Percentiles rank a stretch among this genome's conserved stretches.
phyloP scores from a whole-genome alignment of 2,797 vertebrate species.

The Chrosomus eos region DNA sequence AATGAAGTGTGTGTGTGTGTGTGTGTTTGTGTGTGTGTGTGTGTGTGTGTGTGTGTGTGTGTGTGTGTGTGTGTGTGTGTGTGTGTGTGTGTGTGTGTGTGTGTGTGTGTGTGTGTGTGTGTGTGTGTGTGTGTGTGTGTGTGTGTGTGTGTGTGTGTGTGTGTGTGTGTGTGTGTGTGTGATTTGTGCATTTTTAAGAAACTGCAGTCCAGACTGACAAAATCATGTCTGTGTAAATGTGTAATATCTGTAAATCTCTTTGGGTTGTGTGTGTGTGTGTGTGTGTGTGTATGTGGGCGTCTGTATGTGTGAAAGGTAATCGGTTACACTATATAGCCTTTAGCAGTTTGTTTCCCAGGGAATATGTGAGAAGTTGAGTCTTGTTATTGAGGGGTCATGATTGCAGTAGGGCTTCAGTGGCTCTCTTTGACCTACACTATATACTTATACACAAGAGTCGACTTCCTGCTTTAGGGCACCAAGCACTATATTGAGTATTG shows the following conservation, averaged over 20 bases:
- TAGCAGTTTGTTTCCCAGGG: slow-evolving; percentile 74
- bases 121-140: slow-evolving; percentile 22
- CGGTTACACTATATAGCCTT: slow-evolving; percentile 61
- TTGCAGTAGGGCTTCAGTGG: slow-evolving; percentile 84
- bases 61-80: slow-evolving; percentile 18
- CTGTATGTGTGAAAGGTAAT: slow-evolving; percentile 44
- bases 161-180: slow-evolving; percentile 22
- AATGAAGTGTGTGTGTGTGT: slow-evolving; percentile 33
- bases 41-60: background rate
- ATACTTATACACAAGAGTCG: slow-evolving; percentile 78
- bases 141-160: slow-evolving; percentile 8
- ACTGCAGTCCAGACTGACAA: slow-evolving; percentile 1
- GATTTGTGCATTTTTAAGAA: slow-evolving; percentile 31
- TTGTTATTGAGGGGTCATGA: slow-evolving; percentile 85
- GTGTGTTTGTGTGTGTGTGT: background rate
- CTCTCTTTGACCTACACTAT: slow-evolving; percentile 78
- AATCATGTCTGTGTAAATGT: slow-evolving; percentile 6
- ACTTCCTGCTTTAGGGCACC: slow-evolving; percentile 76
- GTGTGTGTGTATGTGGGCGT: slow-evolving; percentile 31
- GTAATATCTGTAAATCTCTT: slow-evolving; percentile 27
- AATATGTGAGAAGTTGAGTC: slow-evolving; percentile 75
- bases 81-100: slow-evolving; percentile 14
- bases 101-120: slow-evolving; percentile 11
- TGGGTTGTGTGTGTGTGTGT: slow-evolving; percentile 20
- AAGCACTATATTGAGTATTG: slow-evolving; percentile 85